Percentiles rank a stretch among this genome's conserved stretches.
These are phyloP conservation scores for Pteruthius melanotis DNA, from an alignment of 2,113 vertebrate genomes.

Conservation along the genomic window DNA sequence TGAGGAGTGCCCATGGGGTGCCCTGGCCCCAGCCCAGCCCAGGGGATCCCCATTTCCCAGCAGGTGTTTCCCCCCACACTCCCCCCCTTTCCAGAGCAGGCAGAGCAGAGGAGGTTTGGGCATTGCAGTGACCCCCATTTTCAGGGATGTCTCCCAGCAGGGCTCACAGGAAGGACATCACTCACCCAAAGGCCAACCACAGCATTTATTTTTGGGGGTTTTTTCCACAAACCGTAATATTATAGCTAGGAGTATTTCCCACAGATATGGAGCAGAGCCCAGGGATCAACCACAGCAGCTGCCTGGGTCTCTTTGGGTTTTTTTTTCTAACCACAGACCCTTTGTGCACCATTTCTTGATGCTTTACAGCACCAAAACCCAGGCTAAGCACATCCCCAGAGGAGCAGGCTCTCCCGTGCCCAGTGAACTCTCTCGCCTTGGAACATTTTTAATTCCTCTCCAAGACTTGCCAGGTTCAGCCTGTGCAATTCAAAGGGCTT, in stretches of 20 bases:
- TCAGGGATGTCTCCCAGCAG: not conserved
- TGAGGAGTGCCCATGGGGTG: not conserved
- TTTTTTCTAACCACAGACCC: not conserved
- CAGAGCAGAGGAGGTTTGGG: not conserved
- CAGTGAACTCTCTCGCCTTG: not conserved
- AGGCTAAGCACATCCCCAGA: not conserved
- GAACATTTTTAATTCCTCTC: not conserved
- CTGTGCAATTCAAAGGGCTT: not conserved
- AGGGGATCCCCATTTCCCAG: not conserved
- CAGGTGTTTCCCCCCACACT: not conserved
- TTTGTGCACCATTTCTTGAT: not conserved
- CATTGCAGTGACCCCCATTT: not conserved
- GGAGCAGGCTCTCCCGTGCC: not conserved
- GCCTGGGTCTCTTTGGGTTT: not conserved
- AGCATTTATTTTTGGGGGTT: not conserved
- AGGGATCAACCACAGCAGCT: not conserved
- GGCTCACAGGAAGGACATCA: not conserved
- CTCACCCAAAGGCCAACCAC: not conserved
- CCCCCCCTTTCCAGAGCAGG: not conserved
- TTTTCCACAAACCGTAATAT: not conserved
- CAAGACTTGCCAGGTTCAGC: not conserved
- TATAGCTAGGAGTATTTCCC: not conserved
- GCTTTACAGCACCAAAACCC: not conserved
- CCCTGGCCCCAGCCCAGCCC: not conserved
- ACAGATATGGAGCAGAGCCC: fast-evolving